Base-by-base conservation (phyloP, 2,888 invertebrate species). In the Phyllotreta striolata region DNA sequence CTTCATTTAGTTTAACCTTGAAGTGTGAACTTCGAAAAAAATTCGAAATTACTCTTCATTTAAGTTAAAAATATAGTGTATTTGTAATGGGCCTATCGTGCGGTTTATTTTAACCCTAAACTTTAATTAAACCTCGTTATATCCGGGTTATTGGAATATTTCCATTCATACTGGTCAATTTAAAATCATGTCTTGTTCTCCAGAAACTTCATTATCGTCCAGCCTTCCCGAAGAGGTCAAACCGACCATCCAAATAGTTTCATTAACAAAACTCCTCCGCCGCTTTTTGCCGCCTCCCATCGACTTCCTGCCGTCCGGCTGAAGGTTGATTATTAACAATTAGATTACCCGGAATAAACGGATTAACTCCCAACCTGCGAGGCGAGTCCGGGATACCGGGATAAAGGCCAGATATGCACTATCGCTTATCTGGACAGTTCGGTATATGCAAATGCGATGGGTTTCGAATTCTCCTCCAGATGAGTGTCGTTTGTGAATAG, bases 301-400 rank as follows among this genome's bases (percentile, higher is more conserved):
- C 39, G 7, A n/a, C 58, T 24, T 24, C 9, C 34, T 3, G 10
- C 47, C 49, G 49, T 58, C 49, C 47, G 12, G 24, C 58, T 47
- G 58, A 58, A 44, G 40, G 58, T 49, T 58, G 40, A 58, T 58
- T 58, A 58, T 58, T 58, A 58, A 57, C 57, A 57, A 57, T 58
- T 40, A 58, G 58, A 58, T 58, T 58, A 58, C 47, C 49, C 39
- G 40, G 24, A 47, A 41, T 58, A 58, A 58, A 58, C 49, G 58
- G 40, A 58, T 58, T 58, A 58, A 58, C 58, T 47, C 40, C 10
- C 40, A 34, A 14, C 40, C 40, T 24, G 24, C 24, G 24, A 24
- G 24, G 47, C 24, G 49, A 39, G 49, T 58, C 40, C 47, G n/a
- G 49, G 40, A 58, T 49, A 49, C 34, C 39, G 9, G 24, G n/a